A percentile compares a stretch with the other conserved stretches of the same genome.
Evolutionary conservation across 92 coral and sea anemone species (phyloP).

Genomic region (Epizoanthus stellaris): DNA sequence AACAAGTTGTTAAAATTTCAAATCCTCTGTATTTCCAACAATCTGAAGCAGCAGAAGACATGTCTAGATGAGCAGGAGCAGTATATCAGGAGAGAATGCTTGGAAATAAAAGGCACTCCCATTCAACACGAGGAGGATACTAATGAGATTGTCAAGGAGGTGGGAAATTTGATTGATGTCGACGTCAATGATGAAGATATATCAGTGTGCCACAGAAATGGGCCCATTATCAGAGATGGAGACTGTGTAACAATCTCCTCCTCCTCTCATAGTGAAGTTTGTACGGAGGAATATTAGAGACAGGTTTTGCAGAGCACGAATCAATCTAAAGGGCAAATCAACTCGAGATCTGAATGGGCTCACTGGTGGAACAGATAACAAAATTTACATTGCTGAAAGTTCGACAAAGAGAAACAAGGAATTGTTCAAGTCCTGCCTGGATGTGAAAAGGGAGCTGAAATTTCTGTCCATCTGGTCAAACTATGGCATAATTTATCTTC

Average conservation of each 20-base stretch:
- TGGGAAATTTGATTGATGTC: too few species aligned
- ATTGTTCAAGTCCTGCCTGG: slow-evolving; percentile 1
- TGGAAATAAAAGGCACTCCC: too few species aligned
- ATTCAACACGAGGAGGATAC: too few species aligned
- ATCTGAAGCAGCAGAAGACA: too few species aligned
- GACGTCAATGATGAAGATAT: too few species aligned
- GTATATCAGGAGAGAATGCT: too few species aligned
- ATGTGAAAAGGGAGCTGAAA: slow-evolving; percentile 12
- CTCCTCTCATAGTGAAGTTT: slow-evolving; percentile 26
- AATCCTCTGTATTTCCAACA: too few species aligned
- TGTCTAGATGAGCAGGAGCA: too few species aligned
- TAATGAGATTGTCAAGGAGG: too few species aligned
- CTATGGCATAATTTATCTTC: slow-evolving; percentile 3
- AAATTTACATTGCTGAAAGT: slow-evolving; percentile 24
- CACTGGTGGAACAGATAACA: background rate
- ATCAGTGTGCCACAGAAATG: too few species aligned
- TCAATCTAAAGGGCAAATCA: background rate
- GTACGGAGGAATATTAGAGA: slow-evolving; percentile 25
- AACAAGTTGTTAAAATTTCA: background rate
- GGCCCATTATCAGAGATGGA: background rate
- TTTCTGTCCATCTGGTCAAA: slow-evolving; percentile 11
- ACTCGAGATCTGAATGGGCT: slow-evolving; percentile 22
- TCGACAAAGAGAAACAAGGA: slow-evolving; percentile 17
- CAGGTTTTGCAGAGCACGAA: slow-evolving; percentile 15
- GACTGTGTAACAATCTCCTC: background rate